Base-by-base conservation (phyloP, 23 tunicate genomes). In the Ascidia mentula region DNA sequence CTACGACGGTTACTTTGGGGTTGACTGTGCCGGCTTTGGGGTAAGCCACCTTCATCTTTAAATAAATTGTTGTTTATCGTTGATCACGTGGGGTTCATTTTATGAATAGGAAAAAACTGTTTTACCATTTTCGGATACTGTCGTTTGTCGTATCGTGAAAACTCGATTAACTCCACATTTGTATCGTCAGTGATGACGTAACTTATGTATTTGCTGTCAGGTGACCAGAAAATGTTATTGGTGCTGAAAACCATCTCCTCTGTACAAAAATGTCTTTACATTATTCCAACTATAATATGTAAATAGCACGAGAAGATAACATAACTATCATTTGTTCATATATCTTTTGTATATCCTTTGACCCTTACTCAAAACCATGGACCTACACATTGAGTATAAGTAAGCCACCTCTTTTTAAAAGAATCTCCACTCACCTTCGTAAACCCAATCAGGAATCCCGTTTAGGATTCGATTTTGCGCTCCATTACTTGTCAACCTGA, bases 381-480 rank as follows among this genome's bases (percentile, higher is more conserved):
- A n/a, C n/a, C n/a, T n/a, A n/a, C n/a, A n/a, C n/a, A n/a, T n/a
- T n/a, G n/a, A n/a, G n/a, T n/a, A n/a, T n/a, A n/a, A n/a, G n/a
- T n/a, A n/a, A n/a, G n/a, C n/a, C n/a, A n/a, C n/a, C n/a, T n/a
- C n/a, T n/a, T n/a, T n/a, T n/a, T n/a, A n/a, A n/a, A n/a, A n/a
- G n/a, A n/a, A n/a, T n/a, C n/a, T n/a, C n/a, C n/a, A 20, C 82
- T 39, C 40, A 92, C 97, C 97, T 88, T 96, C 96, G 34, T 90
- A 90, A 30, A 86, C 96, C 96, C 99, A 90, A 40, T 96, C 96
- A 6, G 96, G 99, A 20, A 96, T 53, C 31, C 99, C 99, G 53
- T 96, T 96, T 34, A 82, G 84, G 69, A 90, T 96, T 24, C 61
- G 72, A 61, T 96, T 90, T 72, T 80, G 76, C 65, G 46, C 45